A percentile compares a stretch with the other conserved stretches of the same genome.
Conservation (phyloP, 2,888 invertebrate species). For the Anoplius nigerrimus region DNA sequence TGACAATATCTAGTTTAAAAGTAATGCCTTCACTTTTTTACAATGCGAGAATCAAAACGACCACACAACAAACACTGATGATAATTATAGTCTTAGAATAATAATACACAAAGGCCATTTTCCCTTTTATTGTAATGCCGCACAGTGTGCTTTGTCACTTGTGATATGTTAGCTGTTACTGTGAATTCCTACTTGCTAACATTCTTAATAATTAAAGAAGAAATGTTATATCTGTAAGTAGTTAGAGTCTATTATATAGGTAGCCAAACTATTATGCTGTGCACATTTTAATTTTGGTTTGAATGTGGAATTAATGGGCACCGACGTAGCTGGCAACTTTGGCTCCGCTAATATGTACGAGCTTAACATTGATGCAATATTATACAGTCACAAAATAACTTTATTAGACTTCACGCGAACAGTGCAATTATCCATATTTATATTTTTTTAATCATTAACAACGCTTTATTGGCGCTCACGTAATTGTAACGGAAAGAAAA, state of each 20-base stretch:
- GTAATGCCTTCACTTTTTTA: constrained; percentile 15
- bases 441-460: too few relatives aligned
- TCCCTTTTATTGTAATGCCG: constrained; percentile 31
- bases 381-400: too few relatives aligned
- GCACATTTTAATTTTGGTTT: too few relatives aligned
- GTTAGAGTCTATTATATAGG: neutral
- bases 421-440: too few relatives aligned
- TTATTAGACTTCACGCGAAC: too few relatives aligned
- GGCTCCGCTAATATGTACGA: too few relatives aligned
- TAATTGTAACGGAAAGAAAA: constrained; percentile 11
- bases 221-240: constrained; percentile 5
- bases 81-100: constrained; percentile 28
- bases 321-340: too few relatives aligned
- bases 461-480: neutral
- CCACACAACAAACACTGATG: constrained; percentile 11
- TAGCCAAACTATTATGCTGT: too few relatives aligned
- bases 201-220: neutral
- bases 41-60: constrained; percentile 33
- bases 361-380: too few relatives aligned
- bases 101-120: constrained; percentile 27
- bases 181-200: constrained; percentile 7
- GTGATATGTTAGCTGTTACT: constrained; percentile 39
- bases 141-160: constrained; percentile 32
- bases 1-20: constrained; percentile 79
- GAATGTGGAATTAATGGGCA: too few relatives aligned